Conservation (phyloP, 2,888 invertebrate species). For the Asteroscopus sphinx region DNA sequence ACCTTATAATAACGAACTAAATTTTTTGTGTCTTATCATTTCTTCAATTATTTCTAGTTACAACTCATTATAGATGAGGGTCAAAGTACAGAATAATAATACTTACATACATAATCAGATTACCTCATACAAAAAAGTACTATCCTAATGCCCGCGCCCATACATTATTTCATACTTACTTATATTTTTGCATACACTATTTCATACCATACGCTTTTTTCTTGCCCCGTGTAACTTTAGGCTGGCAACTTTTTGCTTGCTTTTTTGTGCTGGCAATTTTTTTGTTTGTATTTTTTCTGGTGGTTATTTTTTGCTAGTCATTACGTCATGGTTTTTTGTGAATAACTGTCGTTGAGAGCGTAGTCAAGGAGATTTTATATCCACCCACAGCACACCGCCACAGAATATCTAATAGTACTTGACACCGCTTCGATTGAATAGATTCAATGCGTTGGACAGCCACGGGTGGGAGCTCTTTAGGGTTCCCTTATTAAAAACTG, state of each 20-base stretch:
- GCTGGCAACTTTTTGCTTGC: conserved; percentile 16
- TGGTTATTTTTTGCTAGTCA: conserved; percentile 5
- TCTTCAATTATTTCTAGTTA: conserved; percentile 3
- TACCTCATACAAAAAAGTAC: conserved; percentile 21
- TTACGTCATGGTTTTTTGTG: conserved; percentile 40
- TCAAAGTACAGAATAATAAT: conserved; percentile 24
- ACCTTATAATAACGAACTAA: no score
- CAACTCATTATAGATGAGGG: conserved; percentile 3
- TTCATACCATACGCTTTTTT: conserved; percentile 5
- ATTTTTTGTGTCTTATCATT: no score
- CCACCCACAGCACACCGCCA: conserved; percentile 44
- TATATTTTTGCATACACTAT: conserved; percentile 26
- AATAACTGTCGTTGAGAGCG: conserved; percentile 44
- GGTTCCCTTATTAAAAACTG: conserved; percentile 16
- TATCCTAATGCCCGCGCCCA: conserved; percentile 27
- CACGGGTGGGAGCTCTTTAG: conserved; percentile 27
- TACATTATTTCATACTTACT: conserved; percentile 24
- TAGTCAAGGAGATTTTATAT: conserved; percentile 29
- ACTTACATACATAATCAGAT: conserved; percentile 31
- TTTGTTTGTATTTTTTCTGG: conserved; percentile 10
- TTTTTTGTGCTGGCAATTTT: conserved; percentile 18
- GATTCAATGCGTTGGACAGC: conserved; percentile 23
- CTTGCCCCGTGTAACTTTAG: background rate
- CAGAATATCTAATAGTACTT: no score
- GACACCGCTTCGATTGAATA: conserved; percentile 36